Evolutionary conservation across 2,888 invertebrate genomes (phyloP), one percentile per base, ranked within the genome.

Genomic region (Azorinus chamasolen): DNA sequence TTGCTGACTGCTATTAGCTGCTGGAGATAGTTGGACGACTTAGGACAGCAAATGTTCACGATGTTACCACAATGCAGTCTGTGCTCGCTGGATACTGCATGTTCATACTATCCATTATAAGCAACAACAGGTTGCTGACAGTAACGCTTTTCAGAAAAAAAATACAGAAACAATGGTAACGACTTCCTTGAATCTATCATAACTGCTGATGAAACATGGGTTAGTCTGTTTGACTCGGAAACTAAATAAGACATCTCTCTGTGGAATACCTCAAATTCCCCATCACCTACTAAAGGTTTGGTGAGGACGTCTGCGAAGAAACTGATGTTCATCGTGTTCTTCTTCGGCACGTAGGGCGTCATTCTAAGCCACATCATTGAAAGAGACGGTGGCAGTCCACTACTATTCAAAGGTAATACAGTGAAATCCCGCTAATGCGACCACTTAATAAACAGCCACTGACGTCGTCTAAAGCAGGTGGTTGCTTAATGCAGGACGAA

Each of bases 191-290:
- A 45, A n/a, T 25, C 58, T 0, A 70, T 70, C 1, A 39, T 62
- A n/a, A 70, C 70, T 18, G 70, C 41, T 25, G 62, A 70, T 48
- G 70, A 70, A 46, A 62, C 66, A 1, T 70, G 70, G 70, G 37
- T 62, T 12, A 70, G 55, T 62, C 32, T 62, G 6, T 70, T 62
- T 32, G 70, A 62, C 16, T 62, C 70, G 22, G 61, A 70, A 70
- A 54, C 53, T 25, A 70, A 62, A 14, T 10, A 59, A 54, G 43
- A 70, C 10, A 46, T 45, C 2, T 39, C 45, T 18, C 25, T 62
- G 48, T 70, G 70, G 62, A 70, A 54, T 48, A 41, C 39, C n/a
- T 55, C 70, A 25, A 39, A 51, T 8, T 54, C 62, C 0, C 48
- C 62, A 5, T 70, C 54, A 25, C 61, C 54, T 4, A 53, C 32